A percentile compares a stretch with the other conserved stretches of the same genome.
Evolutionary conservation across 2,888 invertebrate genomes (phyloP).

Genomic region (Ryuthela nishihirai): DNA sequence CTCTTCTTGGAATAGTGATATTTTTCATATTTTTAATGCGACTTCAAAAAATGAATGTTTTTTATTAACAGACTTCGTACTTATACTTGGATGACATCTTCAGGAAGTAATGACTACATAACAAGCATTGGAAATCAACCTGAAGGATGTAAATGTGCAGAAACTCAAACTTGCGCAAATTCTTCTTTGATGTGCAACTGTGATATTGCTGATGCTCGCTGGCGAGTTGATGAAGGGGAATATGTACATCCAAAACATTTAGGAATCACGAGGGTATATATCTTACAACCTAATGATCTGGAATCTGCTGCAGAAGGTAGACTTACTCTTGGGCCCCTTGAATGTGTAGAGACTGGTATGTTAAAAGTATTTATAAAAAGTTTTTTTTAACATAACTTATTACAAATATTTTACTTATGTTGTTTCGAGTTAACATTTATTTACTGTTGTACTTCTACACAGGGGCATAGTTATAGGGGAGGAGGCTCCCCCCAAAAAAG

Average conservation of each 20-base stretch:
- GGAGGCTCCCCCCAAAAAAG: too few relatives aligned
- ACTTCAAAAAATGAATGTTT: too few relatives aligned
- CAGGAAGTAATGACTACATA: constrained; percentile 35
- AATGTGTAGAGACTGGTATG: constrained; percentile 92
- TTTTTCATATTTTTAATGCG: too few relatives aligned
- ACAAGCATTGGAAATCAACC: constrained; percentile 60
- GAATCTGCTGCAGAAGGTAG: constrained; percentile 78
- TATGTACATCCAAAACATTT: constrained; percentile 74
- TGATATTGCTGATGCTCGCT: constrained; percentile 71
- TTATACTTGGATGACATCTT: constrained; percentile 43
- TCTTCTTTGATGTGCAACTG: constrained; percentile 84
- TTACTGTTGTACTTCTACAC: too few relatives aligned
- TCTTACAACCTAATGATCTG: constrained; percentile 77
- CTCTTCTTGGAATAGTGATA: too few relatives aligned
- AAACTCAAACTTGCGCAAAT: constrained; percentile 74
- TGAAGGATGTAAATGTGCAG: constrained; percentile 60
- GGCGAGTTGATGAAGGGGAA: constrained; percentile 84
- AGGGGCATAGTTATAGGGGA: too few relatives aligned
- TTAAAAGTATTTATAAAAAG: too few relatives aligned
- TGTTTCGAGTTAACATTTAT: too few relatives aligned
- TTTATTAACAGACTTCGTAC: constrained; percentile 33
- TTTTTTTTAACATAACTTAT: too few relatives aligned
- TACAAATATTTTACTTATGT: too few relatives aligned
- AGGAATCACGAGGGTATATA: constrained; percentile 86
- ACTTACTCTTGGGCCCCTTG: constrained; percentile 83